Evolutionary conservation across 2,888 invertebrate genomes (phyloP).

Genomic region (Hemicrepidius hirtus): DNA sequence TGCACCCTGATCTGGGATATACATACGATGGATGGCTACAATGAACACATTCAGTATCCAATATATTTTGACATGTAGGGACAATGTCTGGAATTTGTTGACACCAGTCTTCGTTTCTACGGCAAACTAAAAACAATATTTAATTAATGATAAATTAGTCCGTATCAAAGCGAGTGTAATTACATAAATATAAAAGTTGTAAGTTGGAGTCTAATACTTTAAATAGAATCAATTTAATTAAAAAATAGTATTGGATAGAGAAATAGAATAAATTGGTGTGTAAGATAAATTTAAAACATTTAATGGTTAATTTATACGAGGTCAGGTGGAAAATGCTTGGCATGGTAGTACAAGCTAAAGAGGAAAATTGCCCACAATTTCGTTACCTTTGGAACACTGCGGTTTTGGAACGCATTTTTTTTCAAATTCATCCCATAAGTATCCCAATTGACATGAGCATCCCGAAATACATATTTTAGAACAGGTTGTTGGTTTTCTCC

Average conservation of each 20-base stretch:
- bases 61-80: slow-evolving; percentile 32
- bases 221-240: too few species aligned
- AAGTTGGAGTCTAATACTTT: too few species aligned
- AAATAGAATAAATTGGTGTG: too few species aligned
- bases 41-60: background rate
- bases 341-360: too few species aligned
- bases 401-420: background rate
- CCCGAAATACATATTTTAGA: background rate
- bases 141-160: too few species aligned
- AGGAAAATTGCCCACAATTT: too few species aligned
- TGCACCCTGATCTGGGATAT: background rate
- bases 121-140: slow-evolving; percentile 28
- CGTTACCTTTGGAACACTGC: slow-evolving; percentile 1
- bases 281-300: too few species aligned
- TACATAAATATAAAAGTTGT: too few species aligned
- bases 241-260: too few species aligned
- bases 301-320: too few species aligned
- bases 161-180: too few species aligned
- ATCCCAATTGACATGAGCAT: background rate
- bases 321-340: too few species aligned
- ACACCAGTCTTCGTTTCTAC: slow-evolving; percentile 34
- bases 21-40: background rate
- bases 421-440: background rate
- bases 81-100: slow-evolving; percentile 19
- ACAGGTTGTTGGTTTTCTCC: background rate